These are phyloP conservation scores for Lypha dubia DNA, from an alignment of 2,888 invertebrate genomes.

Conservation along the genomic window DNA sequence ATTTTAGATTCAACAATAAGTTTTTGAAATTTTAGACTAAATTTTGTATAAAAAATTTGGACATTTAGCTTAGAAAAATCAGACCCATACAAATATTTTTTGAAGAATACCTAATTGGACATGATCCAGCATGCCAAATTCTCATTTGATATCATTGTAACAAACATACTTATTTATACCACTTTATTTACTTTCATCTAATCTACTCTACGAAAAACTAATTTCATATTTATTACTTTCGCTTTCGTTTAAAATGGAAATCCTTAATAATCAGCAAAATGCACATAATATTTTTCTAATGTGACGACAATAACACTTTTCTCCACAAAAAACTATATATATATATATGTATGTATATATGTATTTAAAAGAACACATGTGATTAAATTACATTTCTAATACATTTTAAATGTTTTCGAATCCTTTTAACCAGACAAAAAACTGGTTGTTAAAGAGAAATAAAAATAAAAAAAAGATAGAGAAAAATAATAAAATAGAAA, in stretches of 20 bases:
- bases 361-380: slow-evolving; percentile 56
- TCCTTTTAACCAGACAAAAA: slow-evolving; percentile 62
- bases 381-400: slow-evolving; percentile 69
- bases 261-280: slow-evolving; percentile 53
- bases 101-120: no score
- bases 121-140: no score
- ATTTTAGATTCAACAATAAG: no score
- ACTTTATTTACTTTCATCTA: slow-evolving; percentile 38
- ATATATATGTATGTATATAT: no score
- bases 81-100: no score
- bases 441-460: slow-evolving; percentile 52
- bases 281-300: slow-evolving; percentile 48
- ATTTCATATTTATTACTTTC: slow-evolving; percentile 32
- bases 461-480: slow-evolving; percentile 65
- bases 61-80: no score
- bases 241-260: slow-evolving; percentile 11
- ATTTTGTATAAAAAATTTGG: no score
- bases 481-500: slow-evolving; percentile 74
- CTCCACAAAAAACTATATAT: slow-evolving; percentile 46
- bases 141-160: neutral
- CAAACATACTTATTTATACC: neutral
- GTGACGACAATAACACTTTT: slow-evolving; percentile 66
- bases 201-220: slow-evolving; percentile 20
- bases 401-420: slow-evolving; percentile 71
- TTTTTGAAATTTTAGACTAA: no score